These are phyloP conservation scores for Macropis europaea DNA, from an alignment of 2,888 invertebrate species.

Conservation along the genomic window DNA sequence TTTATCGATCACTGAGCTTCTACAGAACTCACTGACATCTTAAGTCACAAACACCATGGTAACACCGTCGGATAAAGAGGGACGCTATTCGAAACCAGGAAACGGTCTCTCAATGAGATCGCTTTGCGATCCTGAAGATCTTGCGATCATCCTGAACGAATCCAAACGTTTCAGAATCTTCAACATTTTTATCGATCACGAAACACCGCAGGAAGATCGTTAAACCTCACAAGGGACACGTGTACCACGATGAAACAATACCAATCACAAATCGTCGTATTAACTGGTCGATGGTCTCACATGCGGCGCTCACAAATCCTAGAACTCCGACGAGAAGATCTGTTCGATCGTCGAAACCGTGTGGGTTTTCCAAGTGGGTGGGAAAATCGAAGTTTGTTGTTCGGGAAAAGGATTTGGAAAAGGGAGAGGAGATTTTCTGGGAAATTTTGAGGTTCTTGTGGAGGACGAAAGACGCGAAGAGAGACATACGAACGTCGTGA, in stretches of 20 bases:
- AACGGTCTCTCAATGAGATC: slow-evolving; percentile 7
- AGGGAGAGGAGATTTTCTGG: neutral
- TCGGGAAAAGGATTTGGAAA: neutral
- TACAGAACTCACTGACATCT: neutral
- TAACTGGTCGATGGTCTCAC: neutral
- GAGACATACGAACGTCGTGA: slow-evolving; percentile 40
- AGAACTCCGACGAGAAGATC: neutral
- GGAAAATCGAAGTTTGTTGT: too few species aligned
- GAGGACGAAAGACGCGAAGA: slow-evolving; percentile 6
- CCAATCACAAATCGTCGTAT: neutral
- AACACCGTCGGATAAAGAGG: neutral
- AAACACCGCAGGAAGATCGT: too few species aligned
- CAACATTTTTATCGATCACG: neutral
- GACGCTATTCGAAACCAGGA: neutral
- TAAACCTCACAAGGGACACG: neutral
- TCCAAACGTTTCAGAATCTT: neutral
- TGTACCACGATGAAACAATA: neutral
- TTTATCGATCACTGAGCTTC: neutral
- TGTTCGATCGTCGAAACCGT: neutral
- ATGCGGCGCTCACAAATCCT: neutral
- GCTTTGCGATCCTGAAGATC: slow-evolving; percentile 7
- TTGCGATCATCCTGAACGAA: neutral
- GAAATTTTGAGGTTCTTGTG: neutral
- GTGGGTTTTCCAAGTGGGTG: too few species aligned
- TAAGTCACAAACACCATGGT: neutral